phyloP scores from a whole-genome alignment of 2,113 vertebrate species.

The Barnardius zonarius region DNA sequence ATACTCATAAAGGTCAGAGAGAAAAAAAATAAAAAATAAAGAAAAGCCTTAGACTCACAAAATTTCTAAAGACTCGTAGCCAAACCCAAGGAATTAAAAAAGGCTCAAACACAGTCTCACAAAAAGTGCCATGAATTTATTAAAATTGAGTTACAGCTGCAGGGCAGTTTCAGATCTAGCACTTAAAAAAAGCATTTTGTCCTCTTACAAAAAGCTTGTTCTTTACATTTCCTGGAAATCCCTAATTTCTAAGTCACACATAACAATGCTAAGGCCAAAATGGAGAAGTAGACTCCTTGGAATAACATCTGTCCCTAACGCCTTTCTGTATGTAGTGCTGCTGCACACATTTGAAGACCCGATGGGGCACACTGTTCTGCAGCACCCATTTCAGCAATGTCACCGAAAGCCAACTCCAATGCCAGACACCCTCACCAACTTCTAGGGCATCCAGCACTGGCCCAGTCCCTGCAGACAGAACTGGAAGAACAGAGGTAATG shows the following conservation, averaged over 20 bases:
- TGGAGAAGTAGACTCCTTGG: background rate
- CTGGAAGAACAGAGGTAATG: background rate
- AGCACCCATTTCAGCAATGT: background rate
- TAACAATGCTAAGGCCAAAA: background rate
- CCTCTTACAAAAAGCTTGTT: background rate
- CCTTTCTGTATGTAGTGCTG: background rate
- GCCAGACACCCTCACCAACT: no score
- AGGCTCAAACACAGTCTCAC: background rate
- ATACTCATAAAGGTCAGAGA: no score
- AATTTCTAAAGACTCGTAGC: background rate
- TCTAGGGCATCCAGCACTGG: background rate
- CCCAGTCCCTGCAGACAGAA: background rate
- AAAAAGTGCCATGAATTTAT: background rate
- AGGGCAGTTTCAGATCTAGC: background rate
- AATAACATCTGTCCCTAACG: accelerated
- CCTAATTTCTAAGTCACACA: background rate
- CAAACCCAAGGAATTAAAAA: background rate
- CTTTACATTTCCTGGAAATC: background rate
- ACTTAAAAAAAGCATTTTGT: background rate
- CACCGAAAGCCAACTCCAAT: accelerated
- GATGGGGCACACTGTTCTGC: accelerated
- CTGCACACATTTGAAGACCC: accelerated
- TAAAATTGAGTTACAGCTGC: background rate
- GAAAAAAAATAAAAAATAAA: no score
- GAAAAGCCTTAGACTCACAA: background rate